Evolutionary conservation across 2,113 vertebrate genomes (phyloP), one percentile per base, ranked within the genome.

Genomic region (Cyanoderma ruficeps): DNA sequence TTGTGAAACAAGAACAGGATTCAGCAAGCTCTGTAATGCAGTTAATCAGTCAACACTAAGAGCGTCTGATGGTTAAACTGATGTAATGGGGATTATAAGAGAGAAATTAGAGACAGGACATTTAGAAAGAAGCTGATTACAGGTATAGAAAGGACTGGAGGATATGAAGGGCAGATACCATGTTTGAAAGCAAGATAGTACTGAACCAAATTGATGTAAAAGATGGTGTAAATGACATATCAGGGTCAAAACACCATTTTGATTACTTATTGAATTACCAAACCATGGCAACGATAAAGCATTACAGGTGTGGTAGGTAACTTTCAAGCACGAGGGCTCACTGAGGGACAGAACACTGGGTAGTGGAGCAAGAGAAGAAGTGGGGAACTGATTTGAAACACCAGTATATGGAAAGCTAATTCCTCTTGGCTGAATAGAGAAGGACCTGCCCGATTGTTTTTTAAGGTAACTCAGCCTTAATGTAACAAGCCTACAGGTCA

Each of bases 1-100:
- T 35, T 83, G 71, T 53, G 71, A 94, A 95, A 93, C 23, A 61
- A 72, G 35, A 79, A 78, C 78, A 85, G 64, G 95, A 94, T 55
- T 69, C 59, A 74, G 63, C 90, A 92, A 74, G 86, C 55, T 88
- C 55, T 63, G 56, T 22, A 70, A 61, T 11, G 16, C 7, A 71
- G 70, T 30, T 83, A 70, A 87, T 95, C 83, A 90, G 71, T 86
- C 92, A 95, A 65, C 75, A 41, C 31, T 4, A 80, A 63, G 23
- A 88, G 50, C 25, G 64, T 53, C 59, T 31, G 17, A 30, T 21
- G 56, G 47, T 87, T 87, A 49, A 65, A 80, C 22, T 83, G 79
- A 80, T 53, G 63, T 57, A 77, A 83, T 77, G 39, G 35, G 59
- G 60, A 88, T 77, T 88, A 13, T 6, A 63, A 35, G 14, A 52